Base-by-base conservation (phyloP, 2,888 invertebrate species). In the Antitype chi region DNA sequence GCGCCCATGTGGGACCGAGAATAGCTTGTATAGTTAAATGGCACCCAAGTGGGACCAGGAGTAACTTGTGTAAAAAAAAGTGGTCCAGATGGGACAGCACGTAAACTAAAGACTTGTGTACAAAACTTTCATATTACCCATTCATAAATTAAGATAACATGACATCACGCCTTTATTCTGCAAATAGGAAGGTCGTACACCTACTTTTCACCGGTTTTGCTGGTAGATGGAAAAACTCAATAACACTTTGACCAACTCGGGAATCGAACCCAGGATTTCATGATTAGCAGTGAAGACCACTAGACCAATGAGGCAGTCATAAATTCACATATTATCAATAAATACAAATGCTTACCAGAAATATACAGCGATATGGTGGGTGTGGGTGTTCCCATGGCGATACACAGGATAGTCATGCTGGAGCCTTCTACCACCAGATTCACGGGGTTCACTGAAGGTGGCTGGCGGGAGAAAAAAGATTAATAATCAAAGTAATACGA, bases 331-430 rank as follows among this genome's bases (percentile, higher is more conserved):
- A 8, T 28, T 28, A 7, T 28, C 25, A 28, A 25, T 28, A 59
- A 28, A 59, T 20, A 60, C 9, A 60, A 60, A 60, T 32, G 9
- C 94, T 97, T 94, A 90, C 98, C 98, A 79, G 98, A 97, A 80
- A 99, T 98, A 92, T 98, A 98, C 0, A 99, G 94, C 0, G 98
- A 98, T 74, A 98, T 98, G 3, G 98, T 98, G 0, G 99, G 99
- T 80, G 98, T 98, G 0, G 99, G 99, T 47, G 98, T 98, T 15
- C 98, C 98, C 97, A 98, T 97, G 0, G 98, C 98, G 74, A 98
- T 98, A 90, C 98, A 98, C 4, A 98, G 97, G 77, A 99, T 98
- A 0, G 98, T 98, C 98, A 99, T 98, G 82, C 98, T 98, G 88
- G 98, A 98, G 0, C 98, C 98, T 94, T 99, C 98, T 75, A 98